Percentiles rank a stretch among this genome's conserved stretches.
phyloP scores from a whole-genome alignment of 2,888 invertebrate genomes.

The Epistrophe grossulariae region DNA sequence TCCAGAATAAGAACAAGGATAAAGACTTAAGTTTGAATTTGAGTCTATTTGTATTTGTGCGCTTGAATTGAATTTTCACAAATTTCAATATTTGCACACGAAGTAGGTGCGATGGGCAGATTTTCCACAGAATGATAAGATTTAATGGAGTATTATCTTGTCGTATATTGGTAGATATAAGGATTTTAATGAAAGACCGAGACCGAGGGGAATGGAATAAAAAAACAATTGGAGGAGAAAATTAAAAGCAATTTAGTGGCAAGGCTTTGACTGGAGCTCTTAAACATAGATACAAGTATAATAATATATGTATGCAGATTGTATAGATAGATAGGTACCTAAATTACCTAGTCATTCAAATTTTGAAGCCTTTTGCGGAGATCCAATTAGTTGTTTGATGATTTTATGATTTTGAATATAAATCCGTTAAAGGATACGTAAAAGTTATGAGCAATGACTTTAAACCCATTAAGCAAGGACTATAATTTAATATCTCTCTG shows the following conservation, averaged over 20 bases:
- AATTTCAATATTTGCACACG: slow-evolving; percentile 75
- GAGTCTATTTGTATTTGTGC: slow-evolving; percentile 71
- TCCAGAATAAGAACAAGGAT: slow-evolving; percentile 41
- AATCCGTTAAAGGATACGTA: not conserved
- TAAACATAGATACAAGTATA: not conserved
- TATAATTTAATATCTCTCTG: not conserved
- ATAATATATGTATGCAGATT: too few species aligned
- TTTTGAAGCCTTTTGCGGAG: not conserved
- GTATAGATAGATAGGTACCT: not conserved
- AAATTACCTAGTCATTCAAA: not conserved
- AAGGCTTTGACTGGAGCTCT: not conserved
- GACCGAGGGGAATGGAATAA: not conserved
- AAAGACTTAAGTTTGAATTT: slow-evolving; percentile 50
- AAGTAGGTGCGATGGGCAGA: slow-evolving; percentile 68
- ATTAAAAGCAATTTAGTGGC: slow-evolving; percentile 68
- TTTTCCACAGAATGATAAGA: slow-evolving; percentile 69
- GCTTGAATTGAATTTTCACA: slow-evolving; percentile 76
- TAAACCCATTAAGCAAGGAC: not conserved
- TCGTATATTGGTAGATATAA: slow-evolving; percentile 20
- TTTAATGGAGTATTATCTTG: slow-evolving; percentile 70
- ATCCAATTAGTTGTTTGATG: slow-evolving; percentile 27
- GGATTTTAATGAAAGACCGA: slow-evolving; percentile 5
- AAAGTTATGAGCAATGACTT: not conserved
- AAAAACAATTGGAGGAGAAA: slow-evolving; percentile 24
- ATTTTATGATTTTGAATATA: slow-evolving; percentile 18